Evolutionary conservation across 53 echinoderm and acorn worm species (phyloP).

Genomic region (Hippasteria phrygiana): DNA sequence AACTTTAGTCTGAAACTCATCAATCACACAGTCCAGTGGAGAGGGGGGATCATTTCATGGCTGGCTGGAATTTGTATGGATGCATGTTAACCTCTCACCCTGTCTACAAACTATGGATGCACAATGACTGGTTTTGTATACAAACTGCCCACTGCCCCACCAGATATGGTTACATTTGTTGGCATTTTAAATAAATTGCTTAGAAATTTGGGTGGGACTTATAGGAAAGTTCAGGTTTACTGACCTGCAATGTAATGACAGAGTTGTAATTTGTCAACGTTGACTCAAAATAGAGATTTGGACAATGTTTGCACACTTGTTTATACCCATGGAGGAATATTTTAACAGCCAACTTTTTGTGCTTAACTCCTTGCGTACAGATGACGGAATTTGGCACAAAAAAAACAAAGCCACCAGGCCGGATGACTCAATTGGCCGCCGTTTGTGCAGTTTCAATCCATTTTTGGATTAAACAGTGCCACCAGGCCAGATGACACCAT

Average conservation of each 20-base stretch:
- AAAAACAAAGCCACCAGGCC: no score
- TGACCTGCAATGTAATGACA: background rate
- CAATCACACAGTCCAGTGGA: background rate
- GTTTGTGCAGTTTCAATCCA: no score
- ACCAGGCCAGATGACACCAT: no score
- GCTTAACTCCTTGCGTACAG: no score
- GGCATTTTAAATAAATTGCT: slow-evolving; percentile 2
- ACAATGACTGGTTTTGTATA: background rate
- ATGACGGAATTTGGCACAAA: no score
- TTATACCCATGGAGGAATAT: no score
- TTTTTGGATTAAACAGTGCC: no score
- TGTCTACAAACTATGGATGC: background rate
- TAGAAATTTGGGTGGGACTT: background rate
- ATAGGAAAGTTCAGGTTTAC: background rate
- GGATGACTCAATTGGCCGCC: no score
- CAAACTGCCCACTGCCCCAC: background rate
- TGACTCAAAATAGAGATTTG: background rate
- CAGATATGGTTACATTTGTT: background rate
- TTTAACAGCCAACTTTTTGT: no score
- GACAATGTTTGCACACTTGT: background rate
- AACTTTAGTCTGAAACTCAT: no score
- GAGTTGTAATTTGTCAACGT: background rate
- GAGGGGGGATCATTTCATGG: slow-evolving; percentile 3
- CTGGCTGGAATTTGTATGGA: background rate
- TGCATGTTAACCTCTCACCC: background rate